phyloP scores from a whole-genome alignment of 2,797 vertebrate species.

The Macropodus opercularis region DNA sequence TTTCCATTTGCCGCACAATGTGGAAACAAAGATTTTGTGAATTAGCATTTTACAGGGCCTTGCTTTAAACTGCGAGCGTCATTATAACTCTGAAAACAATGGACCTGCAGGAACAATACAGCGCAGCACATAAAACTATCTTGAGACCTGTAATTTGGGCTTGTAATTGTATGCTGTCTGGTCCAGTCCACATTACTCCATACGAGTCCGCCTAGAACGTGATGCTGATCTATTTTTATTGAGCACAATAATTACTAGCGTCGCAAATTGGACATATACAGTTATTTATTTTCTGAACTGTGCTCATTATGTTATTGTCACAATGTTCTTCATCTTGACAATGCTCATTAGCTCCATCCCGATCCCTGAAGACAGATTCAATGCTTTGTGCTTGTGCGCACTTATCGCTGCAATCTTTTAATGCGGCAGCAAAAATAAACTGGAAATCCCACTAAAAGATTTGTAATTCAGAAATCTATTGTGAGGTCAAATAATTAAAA shows the following conservation, averaged over 20 bases:
- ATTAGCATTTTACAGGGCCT: conserved; percentile 49
- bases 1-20: conserved; percentile 16
- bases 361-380: conserved; percentile 23
- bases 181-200: conserved; percentile 36
- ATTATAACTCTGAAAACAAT: conserved; percentile 54
- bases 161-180: conserved; percentile 65
- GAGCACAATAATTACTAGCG: conserved; percentile 50
- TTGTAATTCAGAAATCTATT: neutral
- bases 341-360: conserved; percentile 44
- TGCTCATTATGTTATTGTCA: conserved; percentile 46
- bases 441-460: conserved; percentile 15
- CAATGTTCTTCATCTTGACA: conserved; percentile 56
- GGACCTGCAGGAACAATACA: conserved; percentile 44
- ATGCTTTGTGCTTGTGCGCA: conserved; percentile 6
- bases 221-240: conserved; percentile 44
- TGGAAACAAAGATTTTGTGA: conserved; percentile 37
- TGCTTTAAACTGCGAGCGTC: conserved; percentile 41
- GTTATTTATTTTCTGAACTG: conserved; percentile 49
- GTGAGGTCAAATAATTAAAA: neutral
- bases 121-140: conserved; percentile 48
- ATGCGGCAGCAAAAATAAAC: conserved; percentile 17
- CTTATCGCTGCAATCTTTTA: conserved; percentile 11
- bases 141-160: conserved; percentile 62
- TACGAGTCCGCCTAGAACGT: conserved; percentile 11
- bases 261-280: conserved; percentile 44